phyloP scores from a whole-genome alignment of 1,140 invertebrate species.

The Euwallacea fornicatus region DNA sequence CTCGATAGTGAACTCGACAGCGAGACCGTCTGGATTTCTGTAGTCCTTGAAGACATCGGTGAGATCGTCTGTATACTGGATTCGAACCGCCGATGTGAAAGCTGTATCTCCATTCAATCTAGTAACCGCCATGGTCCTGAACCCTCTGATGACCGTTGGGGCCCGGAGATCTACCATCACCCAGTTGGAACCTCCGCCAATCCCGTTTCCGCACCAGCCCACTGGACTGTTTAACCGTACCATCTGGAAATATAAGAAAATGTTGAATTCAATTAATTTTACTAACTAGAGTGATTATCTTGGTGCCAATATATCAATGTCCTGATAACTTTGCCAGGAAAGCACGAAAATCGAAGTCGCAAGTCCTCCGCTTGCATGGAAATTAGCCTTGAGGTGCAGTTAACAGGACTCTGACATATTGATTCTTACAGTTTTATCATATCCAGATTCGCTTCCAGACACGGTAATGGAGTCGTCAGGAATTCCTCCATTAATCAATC shows the following conservation, averaged over 20 bases:
- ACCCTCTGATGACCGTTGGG: constrained; percentile 86
- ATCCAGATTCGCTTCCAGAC: constrained; percentile 79
- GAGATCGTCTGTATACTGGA: constrained; percentile 84
- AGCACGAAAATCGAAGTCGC: too few species aligned
- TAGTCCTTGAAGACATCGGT: constrained; percentile 90
- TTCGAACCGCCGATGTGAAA: constrained; percentile 83
- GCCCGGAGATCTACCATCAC: constrained; percentile 84
- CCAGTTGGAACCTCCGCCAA: constrained; percentile 86
- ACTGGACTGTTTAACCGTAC: constrained; percentile 78
- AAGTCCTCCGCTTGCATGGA: too few species aligned
- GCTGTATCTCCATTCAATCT: constrained; percentile 77
- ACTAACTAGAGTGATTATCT: too few species aligned
- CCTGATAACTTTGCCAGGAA: too few species aligned
- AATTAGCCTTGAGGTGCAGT: too few species aligned
- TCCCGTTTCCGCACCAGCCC: constrained; percentile 87
- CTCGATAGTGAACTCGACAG: constrained; percentile 88
- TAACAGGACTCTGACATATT: background rate
- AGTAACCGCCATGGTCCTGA: constrained; percentile 84
- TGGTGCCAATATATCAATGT: too few species aligned
- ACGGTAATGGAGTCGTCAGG: constrained; percentile 87
- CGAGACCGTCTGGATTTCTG: constrained; percentile 85
- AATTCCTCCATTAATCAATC: constrained; percentile 85
- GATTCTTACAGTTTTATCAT: constrained; percentile 71
- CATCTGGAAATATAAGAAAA: constrained; percentile 59
- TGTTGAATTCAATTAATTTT: too few species aligned